Evolutionary conservation across 2,888 invertebrate species (phyloP).

Genomic region (Podabrus alpinus): DNA sequence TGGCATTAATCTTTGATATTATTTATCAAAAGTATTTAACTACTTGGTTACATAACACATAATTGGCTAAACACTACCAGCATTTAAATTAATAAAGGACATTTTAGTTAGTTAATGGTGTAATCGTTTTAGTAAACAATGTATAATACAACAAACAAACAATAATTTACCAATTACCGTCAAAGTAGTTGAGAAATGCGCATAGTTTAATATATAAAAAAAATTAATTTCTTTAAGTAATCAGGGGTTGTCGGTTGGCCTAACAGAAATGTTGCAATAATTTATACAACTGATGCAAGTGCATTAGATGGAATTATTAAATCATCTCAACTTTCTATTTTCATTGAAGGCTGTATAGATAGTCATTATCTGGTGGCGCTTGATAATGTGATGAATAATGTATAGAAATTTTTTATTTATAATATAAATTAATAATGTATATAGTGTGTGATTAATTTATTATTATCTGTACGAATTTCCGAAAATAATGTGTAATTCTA

Average conservation of each 20-base stretch:
- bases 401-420: background rate
- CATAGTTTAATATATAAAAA: too few species aligned
- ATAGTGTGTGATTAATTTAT: background rate
- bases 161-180: background rate
- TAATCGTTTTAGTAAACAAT: background rate
- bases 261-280: background rate
- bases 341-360: background rate
- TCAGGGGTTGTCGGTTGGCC: background rate
- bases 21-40: background rate
- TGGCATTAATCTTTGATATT: background rate
- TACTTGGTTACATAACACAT: background rate
- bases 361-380: background rate
- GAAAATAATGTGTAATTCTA: too few species aligned
- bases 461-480: background rate
- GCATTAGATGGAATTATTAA: background rate
- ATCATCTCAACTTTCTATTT: background rate
- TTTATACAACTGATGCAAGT: background rate
- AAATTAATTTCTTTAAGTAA: too few species aligned
- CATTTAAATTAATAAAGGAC: constrained; percentile 5
- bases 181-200: background rate
- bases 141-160: background rate
- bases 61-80: background rate
- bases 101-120: background rate
- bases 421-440: background rate
- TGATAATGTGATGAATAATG: background rate